Evolutionary conservation across 2,113 vertebrate genomes (phyloP), one percentile per base, ranked within the genome.

Genomic region (Saguinus midas): DNA sequence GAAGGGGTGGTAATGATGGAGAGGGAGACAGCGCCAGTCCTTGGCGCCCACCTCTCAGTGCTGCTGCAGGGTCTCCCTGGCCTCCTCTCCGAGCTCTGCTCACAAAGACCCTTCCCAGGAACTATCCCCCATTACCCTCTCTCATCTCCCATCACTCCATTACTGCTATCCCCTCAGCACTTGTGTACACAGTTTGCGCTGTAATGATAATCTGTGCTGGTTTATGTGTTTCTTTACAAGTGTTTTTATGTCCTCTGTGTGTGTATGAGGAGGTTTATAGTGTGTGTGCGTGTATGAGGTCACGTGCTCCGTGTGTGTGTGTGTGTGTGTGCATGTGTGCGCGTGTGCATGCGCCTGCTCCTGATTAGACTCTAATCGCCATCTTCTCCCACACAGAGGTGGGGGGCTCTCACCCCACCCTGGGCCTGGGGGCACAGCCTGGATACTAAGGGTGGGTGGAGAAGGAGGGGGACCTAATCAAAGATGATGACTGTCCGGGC

Each of bases 161-260:
- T 43, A 6, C 64, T 79, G 72, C 85, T 43, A 14, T 48, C 89
- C 90, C 43, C 87, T 66, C 4, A 1, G 89, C 58, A 23, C 61
- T 68, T 79, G 68, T 91, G 81, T 87, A 79, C 75, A 90, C 85
- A 78, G 88, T 76, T 83, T n/a, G 18, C 10, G 8, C 45, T 7
- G 7, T 95, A 72, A 83, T 85, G 79, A 94, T 92, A 40, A 93
- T 93, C 66, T 75, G 80, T 87, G 82, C 68, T 82, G 84, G 86
- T 93, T 94, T 86, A 94, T 94, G 89, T 91, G 70, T 88, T 93
- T 87, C 92, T 93, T 96, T 94, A 75, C 90, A 85, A 96, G 87
- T 75, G 90, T 82, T 97, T 95, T 93, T 85, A 75, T 85, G 90
- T 96, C 84, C 84, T 95, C 76, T 90, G 78, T 96, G 84, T 96